Evolutionary conservation across 2,888 invertebrate species (phyloP), one percentile per base, ranked within the genome.

Genomic region (Philereme transversata): DNA sequence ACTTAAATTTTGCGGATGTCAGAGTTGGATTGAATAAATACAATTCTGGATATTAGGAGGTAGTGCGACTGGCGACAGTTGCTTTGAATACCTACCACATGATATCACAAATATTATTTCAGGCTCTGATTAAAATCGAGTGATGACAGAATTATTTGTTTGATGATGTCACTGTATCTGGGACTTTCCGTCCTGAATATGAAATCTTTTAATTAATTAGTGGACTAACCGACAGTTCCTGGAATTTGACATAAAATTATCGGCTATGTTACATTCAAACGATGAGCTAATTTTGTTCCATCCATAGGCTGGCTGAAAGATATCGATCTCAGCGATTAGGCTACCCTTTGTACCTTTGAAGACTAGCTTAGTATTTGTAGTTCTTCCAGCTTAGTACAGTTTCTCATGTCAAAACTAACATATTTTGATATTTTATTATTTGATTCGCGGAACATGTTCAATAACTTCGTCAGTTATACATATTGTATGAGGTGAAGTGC

Each of bases 401-500:
- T 8, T 8, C 44, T 22, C 22, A 22, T 56, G 64, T 62, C 47
- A 49, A 53, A 56, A 56, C 22, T 58, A 44, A 57, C 54, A 62
- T 47, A 57, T 48, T 57, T 51, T 51, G 44, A 47, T 35, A 57
- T 54, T 59, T 54, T 59, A 56, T 46, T 49, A 54, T 58, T 40
- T 43, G 59, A 62, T 62, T 62, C 59, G 53, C 54, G 45, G 48
- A 62, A 57, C 60, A 51, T 49, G 62, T 60, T 52, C 43, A 41
- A 60, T 65, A 62, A 62, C 59, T 60, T 62, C 49, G 54, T 57
- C 58, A n/a, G 46, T 61, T 50, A 62, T 51, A 33, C 40, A 46
- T 60, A 56, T 60, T 55, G 54, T 57, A 57, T 46, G 44, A 52
- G 44, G 50, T 38, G n/a, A 47, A 53, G 33, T 7, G 7, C 11